Conservation (phyloP, 2,113 vertebrate genomes). For the Cyphomyrus plagiostoma region DNA sequence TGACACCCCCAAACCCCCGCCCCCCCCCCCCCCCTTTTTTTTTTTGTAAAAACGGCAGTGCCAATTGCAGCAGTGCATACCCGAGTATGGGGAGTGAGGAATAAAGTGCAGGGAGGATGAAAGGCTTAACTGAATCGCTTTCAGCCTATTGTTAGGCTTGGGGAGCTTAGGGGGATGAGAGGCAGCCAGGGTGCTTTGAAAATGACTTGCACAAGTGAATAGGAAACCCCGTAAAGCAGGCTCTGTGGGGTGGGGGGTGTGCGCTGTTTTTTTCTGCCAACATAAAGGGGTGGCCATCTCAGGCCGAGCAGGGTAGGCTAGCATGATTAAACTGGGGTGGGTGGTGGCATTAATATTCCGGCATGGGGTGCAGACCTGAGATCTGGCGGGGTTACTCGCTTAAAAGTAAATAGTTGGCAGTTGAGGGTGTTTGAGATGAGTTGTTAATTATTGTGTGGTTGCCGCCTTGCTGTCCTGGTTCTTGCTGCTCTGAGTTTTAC, state of each 20-base stretch:
- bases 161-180: conserved; percentile 69
- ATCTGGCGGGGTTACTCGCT: not conserved
- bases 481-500: not conserved
- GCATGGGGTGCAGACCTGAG: not conserved
- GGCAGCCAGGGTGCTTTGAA: conserved; percentile 73
- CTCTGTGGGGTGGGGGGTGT: conserved; percentile 55
- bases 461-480: not conserved
- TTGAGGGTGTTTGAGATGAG: not conserved
- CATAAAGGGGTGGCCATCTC: conserved; percentile 56
- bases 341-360: not conserved
- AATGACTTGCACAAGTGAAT: conserved; percentile 76
- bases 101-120: conserved; percentile 73
- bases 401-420: not conserved
- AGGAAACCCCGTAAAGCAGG: conserved; percentile 69
- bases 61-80: conserved; percentile 65
- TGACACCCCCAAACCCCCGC: no score
- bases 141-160: conserved; percentile 63
- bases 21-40: not conserved
- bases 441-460: not conserved
- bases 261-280: conserved; percentile 56
- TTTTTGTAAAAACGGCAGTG: conserved; percentile 53
- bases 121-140: conserved; percentile 76
- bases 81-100: conserved; percentile 67
- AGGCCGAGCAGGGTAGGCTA: conserved; percentile 53
- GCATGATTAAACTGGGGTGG: conserved; percentile 45